A percentile compares a stretch with the other conserved stretches of the same genome.
phyloP scores from a whole-genome alignment of 2,113 vertebrate species.

The Ceratotherium simum region DNA sequence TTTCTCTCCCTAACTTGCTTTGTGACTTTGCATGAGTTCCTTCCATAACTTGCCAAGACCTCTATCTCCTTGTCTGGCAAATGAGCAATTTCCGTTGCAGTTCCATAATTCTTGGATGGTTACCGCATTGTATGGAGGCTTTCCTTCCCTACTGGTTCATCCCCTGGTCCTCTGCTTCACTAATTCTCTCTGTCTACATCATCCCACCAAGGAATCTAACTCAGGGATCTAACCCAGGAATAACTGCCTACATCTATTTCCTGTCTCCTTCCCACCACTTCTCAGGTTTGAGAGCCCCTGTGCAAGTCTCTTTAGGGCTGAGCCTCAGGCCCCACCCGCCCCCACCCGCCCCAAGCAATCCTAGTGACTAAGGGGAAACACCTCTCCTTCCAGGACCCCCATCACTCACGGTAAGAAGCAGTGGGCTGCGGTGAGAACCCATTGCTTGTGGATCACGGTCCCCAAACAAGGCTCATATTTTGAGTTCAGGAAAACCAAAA shows the following conservation, averaged over 20 bases:
- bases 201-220: neutral
- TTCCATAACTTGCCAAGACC: neutral
- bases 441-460: conserved; percentile 42
- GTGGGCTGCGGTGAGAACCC: conserved; percentile 52
- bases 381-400: neutral
- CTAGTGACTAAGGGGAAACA: neutral
- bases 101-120: neutral
- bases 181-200: neutral
- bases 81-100: neutral
- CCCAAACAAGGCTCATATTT: conserved; percentile 52
- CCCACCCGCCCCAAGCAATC: neutral
- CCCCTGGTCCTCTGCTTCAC: neutral
- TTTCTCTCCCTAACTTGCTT: neutral
- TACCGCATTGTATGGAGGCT: neutral
- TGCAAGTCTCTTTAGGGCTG: neutral
- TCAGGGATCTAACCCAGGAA: no score
- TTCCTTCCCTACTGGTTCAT: neutral
- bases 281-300: neutral
- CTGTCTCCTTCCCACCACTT: neutral
- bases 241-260: neutral
- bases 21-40: neutral
- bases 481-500: conserved; percentile 44
- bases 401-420: conserved; percentile 55
- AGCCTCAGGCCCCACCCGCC: neutral
- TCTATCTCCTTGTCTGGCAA: neutral